These are phyloP conservation scores for Sebastes itinus DNA, from an alignment of 2,797 vertebrate species.

Conservation along the genomic window DNA sequence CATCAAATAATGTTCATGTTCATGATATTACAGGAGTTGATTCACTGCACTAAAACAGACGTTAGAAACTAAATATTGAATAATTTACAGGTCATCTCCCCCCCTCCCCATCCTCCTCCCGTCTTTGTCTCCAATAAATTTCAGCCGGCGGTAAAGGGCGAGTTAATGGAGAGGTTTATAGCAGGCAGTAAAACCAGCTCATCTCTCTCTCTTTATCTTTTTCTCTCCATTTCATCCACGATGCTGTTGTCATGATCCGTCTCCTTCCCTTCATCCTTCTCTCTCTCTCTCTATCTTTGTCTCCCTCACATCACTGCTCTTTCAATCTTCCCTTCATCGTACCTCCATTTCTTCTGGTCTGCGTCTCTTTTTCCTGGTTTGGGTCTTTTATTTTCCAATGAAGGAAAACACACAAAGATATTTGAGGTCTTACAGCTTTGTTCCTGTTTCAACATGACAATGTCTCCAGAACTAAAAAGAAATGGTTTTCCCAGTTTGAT, in stretches of 20 bases:
- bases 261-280: neutral
- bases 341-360: neutral
- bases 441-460: no score
- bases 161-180: conserved; percentile 47
- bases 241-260: neutral
- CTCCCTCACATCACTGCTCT: no score
- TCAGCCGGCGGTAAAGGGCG: conserved; percentile 17
- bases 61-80: neutral
- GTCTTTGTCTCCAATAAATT: conserved; percentile 18
- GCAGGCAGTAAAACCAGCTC: conserved; percentile 24
- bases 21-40: neutral
- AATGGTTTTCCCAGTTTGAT: no score
- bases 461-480: no score
- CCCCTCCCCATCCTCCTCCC: neutral
- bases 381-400: no score
- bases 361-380: no score
- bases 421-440: no score
- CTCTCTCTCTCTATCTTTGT: neutral
- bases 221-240: neutral
- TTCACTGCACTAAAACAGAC: neutral
- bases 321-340: neutral
- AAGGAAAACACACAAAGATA: no score
- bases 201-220: neutral
- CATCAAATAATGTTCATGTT: neutral
- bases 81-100: no score